Percentiles rank a stretch among this genome's conserved stretches.
phyloP scores from a whole-genome alignment of 35 echinoderm and acorn worm genomes.

The Diadema setosum region DNA sequence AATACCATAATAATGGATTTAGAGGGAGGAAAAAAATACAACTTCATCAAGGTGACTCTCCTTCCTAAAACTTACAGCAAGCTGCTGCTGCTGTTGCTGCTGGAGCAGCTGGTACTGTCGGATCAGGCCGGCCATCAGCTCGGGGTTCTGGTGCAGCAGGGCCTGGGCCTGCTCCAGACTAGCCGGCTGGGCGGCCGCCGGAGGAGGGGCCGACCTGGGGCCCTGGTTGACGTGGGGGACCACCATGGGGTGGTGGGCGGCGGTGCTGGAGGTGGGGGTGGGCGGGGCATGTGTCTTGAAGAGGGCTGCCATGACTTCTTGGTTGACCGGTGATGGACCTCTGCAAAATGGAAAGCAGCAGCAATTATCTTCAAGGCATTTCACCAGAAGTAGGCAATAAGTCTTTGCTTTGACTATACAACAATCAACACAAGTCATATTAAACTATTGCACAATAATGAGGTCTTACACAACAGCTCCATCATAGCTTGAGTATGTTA shows the following conservation, averaged over 20 bases:
- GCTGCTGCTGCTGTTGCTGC: conserved; percentile 27
- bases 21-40: no score
- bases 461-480: no score
- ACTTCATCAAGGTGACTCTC: no score
- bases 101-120: conserved; percentile 8
- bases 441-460: no score
- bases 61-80: background rate
- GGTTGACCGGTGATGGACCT: conserved; percentile 61
- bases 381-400: no score
- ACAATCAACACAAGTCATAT: no score
- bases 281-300: background rate
- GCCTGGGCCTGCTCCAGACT: conserved; percentile 7
- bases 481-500: no score
- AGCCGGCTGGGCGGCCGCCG: background rate
- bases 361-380: no score
- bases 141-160: conserved; percentile 3
- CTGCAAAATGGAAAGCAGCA: no score
- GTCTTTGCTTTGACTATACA: no score
- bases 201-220: background rate
- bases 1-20: no score
- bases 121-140: background rate
- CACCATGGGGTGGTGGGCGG: background rate
- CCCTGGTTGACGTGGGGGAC: background rate
- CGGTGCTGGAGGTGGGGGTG: background rate
- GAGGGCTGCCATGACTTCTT: conserved; percentile 54